A percentile compares a stretch with the other conserved stretches of the same genome.
Evolutionary conservation across 2,888 invertebrate genomes (phyloP).

Genomic region (Cepaea hortensis): DNA sequence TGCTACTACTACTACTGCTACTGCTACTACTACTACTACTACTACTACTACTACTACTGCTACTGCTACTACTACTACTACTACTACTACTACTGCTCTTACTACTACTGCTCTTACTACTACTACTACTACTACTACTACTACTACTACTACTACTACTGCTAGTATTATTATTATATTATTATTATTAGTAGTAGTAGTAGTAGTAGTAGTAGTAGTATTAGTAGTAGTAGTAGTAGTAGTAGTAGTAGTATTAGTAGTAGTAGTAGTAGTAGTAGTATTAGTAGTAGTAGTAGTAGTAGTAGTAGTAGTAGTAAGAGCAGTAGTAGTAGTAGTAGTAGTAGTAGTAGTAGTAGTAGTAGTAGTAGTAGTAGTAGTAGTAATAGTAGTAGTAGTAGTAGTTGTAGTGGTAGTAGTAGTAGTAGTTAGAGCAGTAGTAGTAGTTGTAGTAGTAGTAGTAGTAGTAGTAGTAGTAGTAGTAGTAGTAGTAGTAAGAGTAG

Average conservation of each 20-base stretch:
- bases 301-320: too few species aligned
- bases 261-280: constrained; percentile 19
- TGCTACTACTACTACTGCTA: background rate
- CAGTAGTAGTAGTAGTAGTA: too few species aligned
- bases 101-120: background rate
- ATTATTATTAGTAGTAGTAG: background rate
- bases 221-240: too few species aligned
- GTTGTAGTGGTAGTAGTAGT: background rate
- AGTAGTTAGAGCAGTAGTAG: too few species aligned
- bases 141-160: too few species aligned
- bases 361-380: constrained; percentile 13
- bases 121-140: constrained; percentile 9
- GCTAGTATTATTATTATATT: too few species aligned
- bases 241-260: background rate
- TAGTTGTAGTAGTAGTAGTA: too few species aligned
- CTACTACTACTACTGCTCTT: background rate
- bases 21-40: background rate
- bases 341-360: too few species aligned
- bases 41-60: constrained; percentile 1
- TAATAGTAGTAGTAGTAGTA: background rate
- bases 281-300: background rate
- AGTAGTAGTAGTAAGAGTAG: background rate
- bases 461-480: background rate
- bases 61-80: background rate
- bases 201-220: background rate